Evolutionary conservation across 2,888 invertebrate species (phyloP).

Genomic region (Horisme vitalbata): DNA sequence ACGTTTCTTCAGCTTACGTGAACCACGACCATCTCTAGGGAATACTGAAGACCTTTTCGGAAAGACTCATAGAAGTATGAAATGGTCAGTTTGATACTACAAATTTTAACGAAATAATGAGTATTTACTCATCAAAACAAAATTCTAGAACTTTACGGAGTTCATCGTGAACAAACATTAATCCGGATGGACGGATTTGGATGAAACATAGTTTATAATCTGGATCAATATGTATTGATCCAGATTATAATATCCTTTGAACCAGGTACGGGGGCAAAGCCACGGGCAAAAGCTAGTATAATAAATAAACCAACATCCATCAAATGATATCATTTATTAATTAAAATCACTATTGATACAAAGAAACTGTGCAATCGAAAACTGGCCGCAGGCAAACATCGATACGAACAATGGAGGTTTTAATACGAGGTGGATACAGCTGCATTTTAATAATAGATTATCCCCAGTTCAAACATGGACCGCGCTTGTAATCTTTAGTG

Average conservation of each 20-base stretch:
- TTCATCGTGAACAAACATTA: too few species aligned
- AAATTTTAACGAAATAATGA: too few species aligned
- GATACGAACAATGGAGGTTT: conserved; percentile 38
- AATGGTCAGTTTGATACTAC: neutral
- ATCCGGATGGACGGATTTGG: too few species aligned
- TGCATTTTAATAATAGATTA: conserved; percentile 72
- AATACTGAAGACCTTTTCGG: conserved; percentile 26
- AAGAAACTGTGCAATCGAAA: conserved; percentile 24
- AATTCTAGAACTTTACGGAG: too few species aligned
- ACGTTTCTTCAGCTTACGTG: conserved; percentile 16
- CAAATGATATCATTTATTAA: conserved; percentile 4
- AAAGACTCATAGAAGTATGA: conserved; percentile 11
- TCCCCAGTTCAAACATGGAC: conserved; percentile 55
- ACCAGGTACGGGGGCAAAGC: too few species aligned
- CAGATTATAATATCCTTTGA: too few species aligned
- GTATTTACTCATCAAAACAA: too few species aligned
- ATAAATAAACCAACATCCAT: neutral
- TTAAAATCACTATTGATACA: conserved; percentile 4
- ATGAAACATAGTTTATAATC: too few species aligned
- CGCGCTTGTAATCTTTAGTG: conserved; percentile 63
- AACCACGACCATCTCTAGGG: conserved; percentile 19
- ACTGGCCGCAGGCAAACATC: conserved; percentile 28
- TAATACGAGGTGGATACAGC: conserved; percentile 50
- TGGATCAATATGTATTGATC: too few species aligned
- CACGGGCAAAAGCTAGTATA: too few species aligned